These are phyloP conservation scores for Castor canadensis DNA, from an alignment of 2,113 vertebrate genomes.

Conservation along the genomic window DNA sequence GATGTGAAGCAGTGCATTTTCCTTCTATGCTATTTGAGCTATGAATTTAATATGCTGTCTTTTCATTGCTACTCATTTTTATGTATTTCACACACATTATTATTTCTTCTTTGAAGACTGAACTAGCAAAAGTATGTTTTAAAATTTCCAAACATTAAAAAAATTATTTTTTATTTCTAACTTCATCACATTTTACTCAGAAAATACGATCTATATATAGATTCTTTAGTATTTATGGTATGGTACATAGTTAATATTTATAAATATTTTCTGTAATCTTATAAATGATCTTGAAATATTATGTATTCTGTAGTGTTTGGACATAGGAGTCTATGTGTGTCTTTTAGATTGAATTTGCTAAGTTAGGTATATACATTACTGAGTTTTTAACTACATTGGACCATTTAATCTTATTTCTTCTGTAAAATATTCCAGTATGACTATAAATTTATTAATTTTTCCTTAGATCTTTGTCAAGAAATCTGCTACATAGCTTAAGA, in stretches of 20 bases:
- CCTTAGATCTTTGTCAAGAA: not conserved
- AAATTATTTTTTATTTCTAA: conserved; percentile 8
- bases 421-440: not conserved
- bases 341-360: not conserved
- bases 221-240: not conserved
- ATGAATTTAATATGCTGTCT: not conserved
- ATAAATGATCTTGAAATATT: conserved; percentile 12
- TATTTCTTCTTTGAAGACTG: not conserved
- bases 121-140: not conserved
- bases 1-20: not conserved
- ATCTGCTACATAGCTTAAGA: not conserved
- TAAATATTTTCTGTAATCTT: not conserved
- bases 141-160: not conserved
- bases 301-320: not conserved
- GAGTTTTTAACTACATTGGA: not conserved
- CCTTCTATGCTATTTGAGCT: not conserved
- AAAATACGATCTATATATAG: not conserved
- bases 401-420: not conserved
- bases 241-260: not conserved
- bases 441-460: not conserved
- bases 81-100: not conserved
- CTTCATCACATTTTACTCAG: not conserved
- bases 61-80: conserved; percentile 28
- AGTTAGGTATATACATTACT: not conserved
- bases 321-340: not conserved